Percentiles rank a stretch among this genome's conserved stretches.
Evolutionary conservation across 2,797 vertebrate genomes (phyloP).

Genomic region (Myotis myotis): DNA sequence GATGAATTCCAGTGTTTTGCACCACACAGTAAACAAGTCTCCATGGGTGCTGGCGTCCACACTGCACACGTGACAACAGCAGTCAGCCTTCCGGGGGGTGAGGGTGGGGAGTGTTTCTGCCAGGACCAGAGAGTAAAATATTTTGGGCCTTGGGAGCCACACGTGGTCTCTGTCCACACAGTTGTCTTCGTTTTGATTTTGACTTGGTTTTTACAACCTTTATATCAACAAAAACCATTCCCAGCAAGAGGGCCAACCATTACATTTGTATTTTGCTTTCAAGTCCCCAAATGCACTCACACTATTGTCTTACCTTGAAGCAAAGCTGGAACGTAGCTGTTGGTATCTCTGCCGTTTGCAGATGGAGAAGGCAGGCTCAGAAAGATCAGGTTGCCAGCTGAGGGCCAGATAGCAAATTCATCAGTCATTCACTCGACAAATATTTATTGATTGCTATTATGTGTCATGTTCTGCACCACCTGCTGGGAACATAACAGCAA

Average conservation of each 20-base stretch:
- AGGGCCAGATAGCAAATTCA: background rate
- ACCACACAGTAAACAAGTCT: background rate
- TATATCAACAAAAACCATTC: background rate
- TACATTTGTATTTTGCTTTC: background rate
- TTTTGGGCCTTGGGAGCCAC: background rate
- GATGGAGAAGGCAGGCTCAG: background rate
- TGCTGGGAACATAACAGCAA: background rate
- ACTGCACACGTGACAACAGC: accelerated
- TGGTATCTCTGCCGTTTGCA: background rate
- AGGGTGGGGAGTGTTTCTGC: background rate
- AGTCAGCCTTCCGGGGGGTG: no score
- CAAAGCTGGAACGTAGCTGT: background rate
- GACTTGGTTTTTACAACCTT: background rate
- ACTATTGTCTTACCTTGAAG: background rate
- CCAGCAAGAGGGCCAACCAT: background rate
- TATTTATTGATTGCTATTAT: background rate
- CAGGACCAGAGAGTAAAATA: background rate
- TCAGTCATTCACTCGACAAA: background rate
- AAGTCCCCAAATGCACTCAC: background rate
- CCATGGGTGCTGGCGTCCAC: background rate
- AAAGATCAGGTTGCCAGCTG: background rate
- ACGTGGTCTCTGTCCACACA: background rate
- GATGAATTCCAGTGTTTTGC: background rate
- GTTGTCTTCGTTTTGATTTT: background rate
- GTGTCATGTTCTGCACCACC: background rate